phyloP scores from a whole-genome alignment of 2,888 invertebrate species.

The Tipula confusa region DNA sequence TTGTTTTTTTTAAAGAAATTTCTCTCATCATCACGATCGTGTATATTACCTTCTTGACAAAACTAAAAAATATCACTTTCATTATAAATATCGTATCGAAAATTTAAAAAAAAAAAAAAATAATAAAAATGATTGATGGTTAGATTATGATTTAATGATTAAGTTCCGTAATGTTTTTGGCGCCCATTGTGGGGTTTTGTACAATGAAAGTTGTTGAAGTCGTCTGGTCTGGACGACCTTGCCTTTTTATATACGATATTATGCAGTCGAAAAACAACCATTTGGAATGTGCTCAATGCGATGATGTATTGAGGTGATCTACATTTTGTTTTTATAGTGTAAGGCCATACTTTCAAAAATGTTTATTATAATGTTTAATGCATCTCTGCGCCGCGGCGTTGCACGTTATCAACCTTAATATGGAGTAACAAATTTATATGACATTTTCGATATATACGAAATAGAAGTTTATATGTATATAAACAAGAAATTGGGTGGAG shows the following conservation, averaged over 20 bases:
- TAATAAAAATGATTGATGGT: constrained; percentile 3
- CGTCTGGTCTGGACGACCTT: not conserved
- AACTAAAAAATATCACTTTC: constrained; percentile 20
- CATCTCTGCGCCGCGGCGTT: not conserved
- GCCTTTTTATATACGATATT: not conserved
- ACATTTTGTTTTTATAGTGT: not conserved
- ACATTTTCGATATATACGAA: not conserved
- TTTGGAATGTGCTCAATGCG: not conserved
- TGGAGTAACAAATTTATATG: not conserved
- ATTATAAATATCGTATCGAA: not conserved
- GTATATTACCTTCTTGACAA: not conserved
- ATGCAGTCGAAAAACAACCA: not conserved
- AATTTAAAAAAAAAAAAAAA: too few relatives aligned
- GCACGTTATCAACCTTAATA: not conserved
- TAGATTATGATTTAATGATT: not conserved
- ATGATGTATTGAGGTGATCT: constrained; percentile 7
- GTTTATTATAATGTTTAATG: not conserved
- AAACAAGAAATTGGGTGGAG: constrained; percentile 25
- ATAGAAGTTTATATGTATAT: not conserved
- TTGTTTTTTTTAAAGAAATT: not conserved
- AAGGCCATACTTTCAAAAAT: constrained; percentile 12
- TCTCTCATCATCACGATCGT: not conserved
- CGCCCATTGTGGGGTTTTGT: not conserved
- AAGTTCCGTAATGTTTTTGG: not conserved
- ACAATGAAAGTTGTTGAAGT: not conserved